phyloP scores from a whole-genome alignment of 30 jellyfish, hydroid and myxozoan species.

The Nemopilema nomurai region DNA sequence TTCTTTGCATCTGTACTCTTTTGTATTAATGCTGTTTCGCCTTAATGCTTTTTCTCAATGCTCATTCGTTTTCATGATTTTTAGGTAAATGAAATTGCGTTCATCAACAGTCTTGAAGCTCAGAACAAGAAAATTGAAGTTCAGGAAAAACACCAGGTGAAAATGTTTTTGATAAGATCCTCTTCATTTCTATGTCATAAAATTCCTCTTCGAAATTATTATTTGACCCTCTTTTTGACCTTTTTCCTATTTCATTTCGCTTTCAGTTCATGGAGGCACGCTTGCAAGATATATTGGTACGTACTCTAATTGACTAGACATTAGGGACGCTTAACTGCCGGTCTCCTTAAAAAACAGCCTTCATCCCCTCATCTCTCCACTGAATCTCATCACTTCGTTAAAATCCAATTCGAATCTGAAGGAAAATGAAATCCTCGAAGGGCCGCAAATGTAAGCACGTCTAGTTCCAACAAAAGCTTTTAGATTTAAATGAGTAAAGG shows the following conservation, averaged over 20 bases:
- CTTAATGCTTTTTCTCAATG: no score
- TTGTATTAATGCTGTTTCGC: background rate
- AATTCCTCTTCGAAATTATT: background rate
- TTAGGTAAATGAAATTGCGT: slow-evolving; percentile 95
- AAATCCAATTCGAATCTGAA: no score
- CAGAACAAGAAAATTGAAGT: slow-evolving; percentile 95
- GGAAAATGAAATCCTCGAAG: no score
- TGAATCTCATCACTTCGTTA: no score
- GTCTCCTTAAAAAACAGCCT: no score
- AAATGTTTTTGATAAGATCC: no score
- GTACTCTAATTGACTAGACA: background rate
- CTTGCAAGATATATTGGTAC: slow-evolving; percentile 78
- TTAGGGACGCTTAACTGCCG: no score
- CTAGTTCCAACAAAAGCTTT: no score
- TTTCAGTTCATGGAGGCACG: slow-evolving; percentile 90
- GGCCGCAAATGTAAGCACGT: no score
- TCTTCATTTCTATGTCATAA: background rate
- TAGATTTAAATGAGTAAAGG: no score
- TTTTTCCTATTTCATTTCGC: background rate
- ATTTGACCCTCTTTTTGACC: background rate
- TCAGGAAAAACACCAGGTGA: slow-evolving; percentile 90
- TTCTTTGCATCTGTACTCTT: no score
- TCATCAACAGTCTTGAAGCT: slow-evolving; percentile 91
- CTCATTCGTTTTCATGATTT: background rate
- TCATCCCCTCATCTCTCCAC: background rate